Base-by-base conservation (phyloP, 2,888 invertebrate genomes). In the Andrena praecox region DNA sequence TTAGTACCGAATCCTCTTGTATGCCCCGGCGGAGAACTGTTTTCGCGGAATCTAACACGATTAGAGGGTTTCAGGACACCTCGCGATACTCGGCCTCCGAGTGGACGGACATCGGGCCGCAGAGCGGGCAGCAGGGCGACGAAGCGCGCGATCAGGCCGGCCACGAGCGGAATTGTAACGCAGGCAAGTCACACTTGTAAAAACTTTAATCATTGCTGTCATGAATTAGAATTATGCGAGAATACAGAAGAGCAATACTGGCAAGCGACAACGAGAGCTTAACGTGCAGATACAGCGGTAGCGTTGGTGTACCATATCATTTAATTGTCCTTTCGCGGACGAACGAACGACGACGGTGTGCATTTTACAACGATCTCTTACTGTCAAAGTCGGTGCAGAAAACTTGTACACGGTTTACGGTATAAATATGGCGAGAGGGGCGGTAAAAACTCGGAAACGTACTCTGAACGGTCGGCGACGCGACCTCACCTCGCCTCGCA, bases 221-320 rank as follows among this genome's bases (percentile, higher is more conserved):
- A 87, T 89, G 89, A 90, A 90, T 92, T 85, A 88, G 89, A 90
- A 91, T 92, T 91, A 91, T 90, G 91, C 91, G 88, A 90, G 91
- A 92, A 90, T 91, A 93, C 90, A 92, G 90, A 89, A 91, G 91
- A 92, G 92, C 92, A 92, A 93, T 93, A 92, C 91, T 93, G 93
- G 91, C 90, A 92, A 93, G 92, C 93, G 91, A 93, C 93, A 89
- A 91, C 91, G 89, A 92, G 89, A 92, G 89, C 89, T 90, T 90
- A 87, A 87, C 89, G 90, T 93, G 92, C 91, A 92, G 90, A 92
- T 91, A 93, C 90, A 92, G 91, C 90, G 89, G 90, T 91, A 91
- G 91, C 91, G 83, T 91, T 90, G 90, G 90, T 91, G 90, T 91
- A 91, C 88, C 82, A 89, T 91, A 85, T 88, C 77, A 70, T 88